Evolutionary conservation across 2,888 invertebrate genomes (phyloP).

Genomic region (Halictus ligatus): DNA sequence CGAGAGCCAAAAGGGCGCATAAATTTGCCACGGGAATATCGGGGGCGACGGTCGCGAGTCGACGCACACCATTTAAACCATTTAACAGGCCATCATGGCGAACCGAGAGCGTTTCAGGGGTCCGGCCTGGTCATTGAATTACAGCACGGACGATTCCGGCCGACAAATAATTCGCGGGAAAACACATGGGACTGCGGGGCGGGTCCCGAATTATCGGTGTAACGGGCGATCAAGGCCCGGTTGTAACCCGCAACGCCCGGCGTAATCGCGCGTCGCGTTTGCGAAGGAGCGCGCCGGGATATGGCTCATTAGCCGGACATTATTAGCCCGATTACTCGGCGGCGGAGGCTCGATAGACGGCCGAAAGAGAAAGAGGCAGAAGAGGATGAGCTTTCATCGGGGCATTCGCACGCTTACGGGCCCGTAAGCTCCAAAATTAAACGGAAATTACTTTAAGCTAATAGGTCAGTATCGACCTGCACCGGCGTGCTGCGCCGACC

Average conservation of each 20-base stretch:
- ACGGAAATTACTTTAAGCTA: conserved; percentile 75
- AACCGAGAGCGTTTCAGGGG: conserved; percentile 7
- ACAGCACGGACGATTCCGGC: conserved; percentile 10
- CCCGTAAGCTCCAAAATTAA: conserved; percentile 68
- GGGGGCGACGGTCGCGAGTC: background rate
- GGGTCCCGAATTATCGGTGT: background rate
- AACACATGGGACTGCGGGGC: conserved; percentile 7
- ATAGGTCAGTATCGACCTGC: conserved; percentile 66
- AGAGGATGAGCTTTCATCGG: conserved; percentile 23
- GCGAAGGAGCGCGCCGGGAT: conserved; percentile 30
- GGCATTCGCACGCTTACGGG: conserved; percentile 8
- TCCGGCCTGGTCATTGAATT: conserved; percentile 19
- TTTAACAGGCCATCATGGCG: conserved; percentile 3
- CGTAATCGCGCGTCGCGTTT: conserved; percentile 11
- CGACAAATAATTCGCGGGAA: conserved; percentile 26
- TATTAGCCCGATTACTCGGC: conserved; percentile 58
- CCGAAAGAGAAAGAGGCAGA: conserved; percentile 3
- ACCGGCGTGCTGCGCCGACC: conserved; percentile 15
- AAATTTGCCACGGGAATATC: background rate
- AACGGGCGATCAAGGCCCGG: background rate
- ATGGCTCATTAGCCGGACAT: conserved; percentile 65
- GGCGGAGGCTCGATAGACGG: conserved; percentile 70
- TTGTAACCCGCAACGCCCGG: background rate
- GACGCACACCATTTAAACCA: conserved; percentile 7
- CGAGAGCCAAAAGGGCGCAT: background rate